phyloP scores from a whole-genome alignment of 2,797 vertebrate genomes.

The Ptychobarbus kaznakovi region DNA sequence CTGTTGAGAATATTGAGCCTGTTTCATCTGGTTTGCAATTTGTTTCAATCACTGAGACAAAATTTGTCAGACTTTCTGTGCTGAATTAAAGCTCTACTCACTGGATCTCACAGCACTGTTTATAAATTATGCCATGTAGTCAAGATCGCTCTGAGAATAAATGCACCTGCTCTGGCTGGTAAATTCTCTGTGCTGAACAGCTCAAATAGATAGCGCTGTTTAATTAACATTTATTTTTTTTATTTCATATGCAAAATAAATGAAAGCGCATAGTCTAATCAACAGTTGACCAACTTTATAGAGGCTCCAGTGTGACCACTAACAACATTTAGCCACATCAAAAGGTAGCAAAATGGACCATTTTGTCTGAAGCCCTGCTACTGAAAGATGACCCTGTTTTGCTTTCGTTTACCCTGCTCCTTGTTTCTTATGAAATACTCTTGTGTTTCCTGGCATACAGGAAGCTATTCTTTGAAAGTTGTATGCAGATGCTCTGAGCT shows the following conservation, averaged over 20 bases:
- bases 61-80: neutral
- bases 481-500: neutral
- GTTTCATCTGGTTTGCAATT: slow-evolving; percentile 2
- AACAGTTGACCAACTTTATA: neutral
- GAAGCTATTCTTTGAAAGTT: slow-evolving; percentile 13
- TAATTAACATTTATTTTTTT: neutral
- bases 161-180: neutral
- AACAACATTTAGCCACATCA: neutral
- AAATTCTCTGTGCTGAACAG: neutral
- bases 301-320: neutral
- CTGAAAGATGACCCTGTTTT: slow-evolving; percentile 54
- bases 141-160: neutral
- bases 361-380: neutral
- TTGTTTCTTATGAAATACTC: slow-evolving; percentile 11
- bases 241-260: neutral
- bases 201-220: neutral
- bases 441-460: neutral
- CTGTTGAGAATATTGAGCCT: neutral
- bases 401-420: slow-evolving; percentile 31
- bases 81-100: neutral
- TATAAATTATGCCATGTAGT: neutral
- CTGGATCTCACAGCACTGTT: neutral
- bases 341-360: neutral
- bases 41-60: neutral
- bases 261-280: neutral